These are phyloP conservation scores for Anableps anableps DNA, from an alignment of 2,797 vertebrate species.

Conservation along the genomic window DNA sequence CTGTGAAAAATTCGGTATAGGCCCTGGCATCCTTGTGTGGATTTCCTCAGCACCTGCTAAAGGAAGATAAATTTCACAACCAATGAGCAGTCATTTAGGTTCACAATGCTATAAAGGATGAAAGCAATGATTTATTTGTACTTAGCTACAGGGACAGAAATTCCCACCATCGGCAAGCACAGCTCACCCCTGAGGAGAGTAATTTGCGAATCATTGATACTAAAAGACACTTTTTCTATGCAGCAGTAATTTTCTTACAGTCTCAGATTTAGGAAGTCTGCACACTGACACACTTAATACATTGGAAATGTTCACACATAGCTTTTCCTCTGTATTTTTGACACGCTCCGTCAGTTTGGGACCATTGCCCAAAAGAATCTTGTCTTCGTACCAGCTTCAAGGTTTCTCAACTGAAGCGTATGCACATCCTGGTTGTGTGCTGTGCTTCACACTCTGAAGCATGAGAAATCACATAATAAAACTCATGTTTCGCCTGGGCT, in stretches of 20 bases:
- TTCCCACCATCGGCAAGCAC: constrained; percentile 41
- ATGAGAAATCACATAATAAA: constrained; percentile 42
- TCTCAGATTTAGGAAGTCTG: constrained; percentile 20
- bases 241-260: constrained; percentile 28
- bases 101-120: constrained; percentile 61
- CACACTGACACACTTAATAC: constrained; percentile 23
- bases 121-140: constrained; percentile 63
- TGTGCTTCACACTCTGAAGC: constrained; percentile 45
- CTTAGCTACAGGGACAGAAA: constrained; percentile 48
- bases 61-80: constrained; percentile 69
- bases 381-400: constrained; percentile 44
- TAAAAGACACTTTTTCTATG: constrained; percentile 24
- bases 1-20: constrained; percentile 44
- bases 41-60: constrained; percentile 65
- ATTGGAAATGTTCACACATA: constrained; percentile 38
- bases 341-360: constrained; percentile 44
- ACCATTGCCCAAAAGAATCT: constrained; percentile 34
- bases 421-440: constrained; percentile 33
- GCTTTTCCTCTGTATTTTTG: constrained; percentile 41
- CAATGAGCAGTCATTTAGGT: constrained; percentile 57
- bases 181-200: constrained; percentile 53
- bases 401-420: constrained; percentile 47
- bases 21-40: constrained; percentile 42
- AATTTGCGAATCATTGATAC: constrained; percentile 41
- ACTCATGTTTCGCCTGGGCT: constrained; percentile 33